Evolutionary conservation across 2,113 vertebrate species (phyloP), one percentile per base, ranked within the genome.

Genomic region (Odocoileus hemionus): DNA sequence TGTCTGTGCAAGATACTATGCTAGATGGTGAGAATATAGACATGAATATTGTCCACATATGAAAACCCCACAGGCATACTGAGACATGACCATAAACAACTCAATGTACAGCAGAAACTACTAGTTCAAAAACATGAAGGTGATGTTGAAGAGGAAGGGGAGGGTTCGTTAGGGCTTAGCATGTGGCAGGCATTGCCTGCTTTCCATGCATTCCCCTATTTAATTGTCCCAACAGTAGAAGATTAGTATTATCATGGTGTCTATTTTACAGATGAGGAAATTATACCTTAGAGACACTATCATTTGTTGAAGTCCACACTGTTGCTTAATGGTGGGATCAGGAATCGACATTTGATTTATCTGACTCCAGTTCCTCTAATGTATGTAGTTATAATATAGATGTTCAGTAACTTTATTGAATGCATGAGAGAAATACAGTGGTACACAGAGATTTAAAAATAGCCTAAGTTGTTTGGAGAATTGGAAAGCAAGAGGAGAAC

Each of bases 111-210:
- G 36, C 39, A 47, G 64, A n/a, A 70, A n/a, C 1, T 47, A 55
- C 45, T 25, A 12, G 17, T 83, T 14, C 13, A 58, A 28, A 15
- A 45, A 12, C 11, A 23, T 7, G 5, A 55, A 9, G 52, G 28
- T 39, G 28, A 28, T n/a, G 4, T 58, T 50, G 52, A 84, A 7
- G 26, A 33, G 28, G 26, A 50, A 76, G 23, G 19, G 8, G 16
- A 25, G 14, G 23, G 6, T 57, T 45, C 52, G 4, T 16, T 26
- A 4, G 2, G 28, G 3, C 2, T 19, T 19, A 28, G 19, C 12
- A 2, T 21, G 6, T 9, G 25, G 3, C 33, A 60, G 83, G 21
- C 15, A 12, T 2, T 2, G 2, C 58, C 9, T 55, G 6, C 2
- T 16, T 54, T 57, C 21, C 23, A 1, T 57, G 3, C 45, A 33